Evolutionary conservation across 2,797 vertebrate species (phyloP), one percentile per base, ranked within the genome.

Genomic region (Thalassophryne amazonica): DNA sequence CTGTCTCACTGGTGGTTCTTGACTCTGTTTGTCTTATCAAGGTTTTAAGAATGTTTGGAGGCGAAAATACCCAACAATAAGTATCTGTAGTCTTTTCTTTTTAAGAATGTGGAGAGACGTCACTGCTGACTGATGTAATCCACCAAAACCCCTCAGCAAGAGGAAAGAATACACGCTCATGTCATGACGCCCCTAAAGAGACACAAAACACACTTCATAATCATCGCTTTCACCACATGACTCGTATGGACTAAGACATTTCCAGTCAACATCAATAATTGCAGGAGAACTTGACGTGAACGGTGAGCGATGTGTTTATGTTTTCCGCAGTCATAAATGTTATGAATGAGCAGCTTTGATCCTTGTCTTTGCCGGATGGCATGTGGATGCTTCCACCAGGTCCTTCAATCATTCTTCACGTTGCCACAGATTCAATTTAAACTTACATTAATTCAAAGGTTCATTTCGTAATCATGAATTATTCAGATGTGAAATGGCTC

Each of bases 381-480:
- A 71, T 69, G 54, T 70, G 51, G 60, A 39, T 48, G 55, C 42
- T 39, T 33, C 36, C 11, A 32, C 24, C 35, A 24, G 29, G 37
- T 55, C 64, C 57, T 75, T 76, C 67, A 63, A 60, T 77, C 47
- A 74, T 47, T 52, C 39, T 51, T 56, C 33, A 16, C 60, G 72
- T 65, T 50, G 60, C 67, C 48, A 52, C 69, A 65, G 55, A 84
- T 86, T 76, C 73, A 78, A 83, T 90, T 86, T 85, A 64, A 75
- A 83, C 89, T 88, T 41, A 60, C 69, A 87, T 83, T 78, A 78
- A 82, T 85, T 87, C 71, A 72, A 75, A 86, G 54, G 87, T 85
- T 88, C 42, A 86, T 88, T 89, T 89, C 70, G 88, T 69, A 78
- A 83, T 71, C 79, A 87, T 91, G 72, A 83, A 90, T 89, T 89